Conservation (phyloP, 1,140 invertebrate species). For the Caenorhabditis tropicalis region DNA sequence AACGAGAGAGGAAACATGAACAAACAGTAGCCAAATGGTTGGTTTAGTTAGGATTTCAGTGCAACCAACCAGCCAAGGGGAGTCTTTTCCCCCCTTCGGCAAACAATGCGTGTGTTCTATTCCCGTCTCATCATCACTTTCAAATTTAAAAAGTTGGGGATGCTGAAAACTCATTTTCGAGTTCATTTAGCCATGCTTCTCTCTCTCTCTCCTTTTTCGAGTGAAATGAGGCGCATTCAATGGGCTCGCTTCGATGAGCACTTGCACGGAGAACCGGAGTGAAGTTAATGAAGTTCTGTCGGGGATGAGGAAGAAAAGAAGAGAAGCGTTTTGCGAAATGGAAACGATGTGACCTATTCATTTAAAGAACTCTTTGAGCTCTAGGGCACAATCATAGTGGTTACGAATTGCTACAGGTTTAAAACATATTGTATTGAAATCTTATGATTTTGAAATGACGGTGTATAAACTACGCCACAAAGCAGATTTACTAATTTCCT, state of each 20-base stretch:
- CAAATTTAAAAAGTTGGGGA: no score
- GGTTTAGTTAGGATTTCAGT: constrained; percentile 35
- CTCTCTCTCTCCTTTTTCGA: neutral
- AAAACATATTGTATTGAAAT: no score
- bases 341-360: neutral
- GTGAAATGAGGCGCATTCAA: constrained; percentile 9
- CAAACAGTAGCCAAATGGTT: constrained; percentile 32
- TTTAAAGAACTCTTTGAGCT: no score
- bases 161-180: neutral
- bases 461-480: no score
- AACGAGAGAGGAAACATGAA: constrained; percentile 1
- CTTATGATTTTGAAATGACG: no score
- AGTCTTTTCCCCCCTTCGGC: neutral
- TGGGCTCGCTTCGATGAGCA: neutral
- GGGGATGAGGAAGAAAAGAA: neutral
- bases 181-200: neutral
- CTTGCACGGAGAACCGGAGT: neutral
- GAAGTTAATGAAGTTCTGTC: neutral
- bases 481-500: no score
- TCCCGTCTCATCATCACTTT: neutral
- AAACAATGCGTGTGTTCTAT: constrained; percentile 29
- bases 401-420: no score
- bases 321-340: neutral
- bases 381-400: neutral
- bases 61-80: neutral